A percentile compares a stretch with the other conserved stretches of the same genome.
Conservation (phyloP, 2,113 vertebrate genomes). For the Cyprinodon tularosa region DNA sequence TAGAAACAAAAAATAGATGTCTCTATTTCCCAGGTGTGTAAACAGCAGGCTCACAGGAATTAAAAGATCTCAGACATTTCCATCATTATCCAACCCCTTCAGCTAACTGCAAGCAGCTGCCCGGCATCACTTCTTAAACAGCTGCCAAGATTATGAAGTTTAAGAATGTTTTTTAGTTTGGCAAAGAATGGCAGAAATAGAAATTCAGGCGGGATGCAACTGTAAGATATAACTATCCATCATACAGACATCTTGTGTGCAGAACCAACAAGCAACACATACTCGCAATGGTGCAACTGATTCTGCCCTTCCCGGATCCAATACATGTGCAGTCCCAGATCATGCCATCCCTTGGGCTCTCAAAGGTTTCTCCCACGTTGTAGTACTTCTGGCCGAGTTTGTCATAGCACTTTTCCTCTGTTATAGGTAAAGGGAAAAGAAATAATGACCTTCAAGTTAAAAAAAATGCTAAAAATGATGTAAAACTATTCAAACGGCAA, state of each 20-base stretch:
- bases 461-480: no score
- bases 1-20: background rate
- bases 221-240: background rate
- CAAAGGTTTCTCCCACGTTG: slow-evolving; percentile 90
- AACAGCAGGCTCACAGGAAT: slow-evolving; percentile 1
- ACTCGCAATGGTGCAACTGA: slow-evolving; percentile 81
- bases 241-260: background rate
- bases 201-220: slow-evolving; percentile 6
- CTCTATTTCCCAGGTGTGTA: background rate
- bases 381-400: slow-evolving; percentile 89
- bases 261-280: slow-evolving; percentile 30
- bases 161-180: slow-evolving; percentile 37
- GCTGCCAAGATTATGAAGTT: slow-evolving; percentile 31
- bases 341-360: slow-evolving; percentile 95
- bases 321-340: slow-evolving; percentile 99
- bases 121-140: slow-evolving; percentile 38
- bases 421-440: slow-evolving; percentile 50
- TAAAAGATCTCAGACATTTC: slow-evolving; percentile 13
- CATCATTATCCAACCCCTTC: slow-evolving; percentile 43
- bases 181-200: slow-evolving; percentile 4
- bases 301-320: slow-evolving; percentile 86
- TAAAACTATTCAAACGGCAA: background rate
- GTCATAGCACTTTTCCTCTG: slow-evolving; percentile 93
- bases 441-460: background rate
- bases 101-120: slow-evolving; percentile 51